These are phyloP conservation scores for Hippocampus abdominalis DNA, from an alignment of 2,113 vertebrate genomes.

Conservation along the genomic window DNA sequence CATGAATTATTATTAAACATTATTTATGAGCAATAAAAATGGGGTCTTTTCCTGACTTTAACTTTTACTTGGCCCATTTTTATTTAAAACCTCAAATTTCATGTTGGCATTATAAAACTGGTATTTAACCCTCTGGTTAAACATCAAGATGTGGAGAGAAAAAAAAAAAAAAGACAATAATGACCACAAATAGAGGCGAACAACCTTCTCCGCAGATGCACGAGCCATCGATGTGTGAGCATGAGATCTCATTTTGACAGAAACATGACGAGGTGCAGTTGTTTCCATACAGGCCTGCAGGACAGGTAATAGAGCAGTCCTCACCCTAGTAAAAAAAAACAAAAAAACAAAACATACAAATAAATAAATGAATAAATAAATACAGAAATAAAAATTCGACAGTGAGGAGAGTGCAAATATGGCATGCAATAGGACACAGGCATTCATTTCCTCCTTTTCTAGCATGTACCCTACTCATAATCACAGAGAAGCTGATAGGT, in stretches of 20 bases:
- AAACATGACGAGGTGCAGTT: constrained; percentile 81
- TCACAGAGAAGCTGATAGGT: background rate
- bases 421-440: background rate
- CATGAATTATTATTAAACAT: background rate
- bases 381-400: background rate
- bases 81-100: background rate
- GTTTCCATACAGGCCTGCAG: constrained; percentile 75
- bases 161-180: background rate
- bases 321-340: constrained; percentile 76
- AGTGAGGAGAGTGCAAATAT: background rate
- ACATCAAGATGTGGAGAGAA: too few relatives aligned
- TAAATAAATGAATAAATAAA: background rate
- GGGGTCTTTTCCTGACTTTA: background rate
- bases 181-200: background rate
- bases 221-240: constrained; percentile 81
- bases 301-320: constrained; percentile 80
- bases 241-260: constrained; percentile 76
- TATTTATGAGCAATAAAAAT: background rate
- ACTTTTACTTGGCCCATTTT: background rate
- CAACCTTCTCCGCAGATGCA: constrained; percentile 88
- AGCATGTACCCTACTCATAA: background rate
- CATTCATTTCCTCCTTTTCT: background rate
- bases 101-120: background rate
- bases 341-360: too few relatives aligned
- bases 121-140: background rate